Base-by-base conservation (phyloP, 2,888 invertebrate species). In the Sicus ferrugineus region DNA sequence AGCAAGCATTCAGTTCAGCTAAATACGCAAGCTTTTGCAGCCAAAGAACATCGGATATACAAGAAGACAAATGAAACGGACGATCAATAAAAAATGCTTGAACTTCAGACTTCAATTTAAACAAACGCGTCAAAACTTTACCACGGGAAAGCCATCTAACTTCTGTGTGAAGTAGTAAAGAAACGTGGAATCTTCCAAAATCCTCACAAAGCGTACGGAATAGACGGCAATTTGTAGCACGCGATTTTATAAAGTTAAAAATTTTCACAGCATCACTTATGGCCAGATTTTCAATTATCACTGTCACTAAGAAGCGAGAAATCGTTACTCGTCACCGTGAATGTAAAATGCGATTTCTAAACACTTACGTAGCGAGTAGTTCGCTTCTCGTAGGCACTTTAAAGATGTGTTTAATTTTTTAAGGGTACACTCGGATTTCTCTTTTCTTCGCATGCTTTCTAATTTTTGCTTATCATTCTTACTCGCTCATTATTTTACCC, bases 41-140 rank as follows among this genome's bases (percentile, higher is more conserved):
- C 48, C 48, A 48, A 52, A 52, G 19, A 52, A 52, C 52, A 52
- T 52, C 52, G 52, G 52, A 52, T 52, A 52, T 52, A 52, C 52
- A 52, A 52, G 23, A 52, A 52, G 52, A 52, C 52, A 52, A 52
- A 52, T 52, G 42, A 42, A 42, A 42, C 42, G 19, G 52, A 52
- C 21, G 52, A 52, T 52, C 7, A 52, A 52, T 52, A 52, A 52
- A 5, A 52, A 52, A 52, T 52, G 52, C 52, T 52, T 26, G 23
- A 52, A 52, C 52, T 52, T 52, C 52, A 52, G 52, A 52, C 52
- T 52, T 52, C 52, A 52, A 52, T 52, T 52, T 21, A 52, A 52
- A 52, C 52, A 52, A 52, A 52, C 26, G 52, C 52, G 52, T 52
- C 52, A 52, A 26, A 52, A 52, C 52, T 7, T 23, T 52, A 52